A percentile compares a stretch with the other conserved stretches of the same genome.
phyloP scores from a whole-genome alignment of 2,113 vertebrate genomes.

The rat (Rattus norvegicus) region DNA sequence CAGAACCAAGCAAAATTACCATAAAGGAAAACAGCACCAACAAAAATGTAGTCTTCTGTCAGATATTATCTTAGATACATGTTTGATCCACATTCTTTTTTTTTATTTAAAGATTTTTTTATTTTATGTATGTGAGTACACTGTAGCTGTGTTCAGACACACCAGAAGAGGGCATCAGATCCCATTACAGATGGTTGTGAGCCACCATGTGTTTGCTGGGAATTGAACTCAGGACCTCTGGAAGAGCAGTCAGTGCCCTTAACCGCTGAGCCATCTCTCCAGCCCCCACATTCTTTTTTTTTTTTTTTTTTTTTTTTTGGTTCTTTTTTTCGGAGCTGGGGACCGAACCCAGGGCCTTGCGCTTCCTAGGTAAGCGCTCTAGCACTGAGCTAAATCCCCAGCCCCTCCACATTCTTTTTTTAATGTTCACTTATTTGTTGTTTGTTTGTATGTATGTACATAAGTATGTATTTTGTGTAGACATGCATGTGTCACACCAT shows the following conservation, averaged over 20 bases:
- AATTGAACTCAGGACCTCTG: too few relatives aligned
- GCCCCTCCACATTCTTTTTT: not conserved
- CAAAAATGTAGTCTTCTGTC: not conserved
- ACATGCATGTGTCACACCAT: not conserved
- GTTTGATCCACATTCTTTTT: not conserved
- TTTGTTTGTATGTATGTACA: not conserved
- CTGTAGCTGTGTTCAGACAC: too few relatives aligned
- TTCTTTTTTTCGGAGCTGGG: too few relatives aligned
- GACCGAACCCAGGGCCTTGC: too few relatives aligned
- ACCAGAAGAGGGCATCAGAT: too few relatives aligned
- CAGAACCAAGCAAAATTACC: not conserved
- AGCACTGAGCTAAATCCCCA: too few relatives aligned
- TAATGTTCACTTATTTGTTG: not conserved
- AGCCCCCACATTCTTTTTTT: not conserved
- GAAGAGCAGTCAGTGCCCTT: too few relatives aligned
- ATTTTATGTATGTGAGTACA: too few relatives aligned
- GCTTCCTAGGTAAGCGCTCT: too few relatives aligned
- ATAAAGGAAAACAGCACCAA: not conserved
- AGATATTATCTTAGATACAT: not conserved
- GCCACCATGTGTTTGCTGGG: too few relatives aligned
- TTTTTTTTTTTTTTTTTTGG: not conserved
- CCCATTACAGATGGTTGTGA: too few relatives aligned
- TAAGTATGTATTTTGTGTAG: not conserved
- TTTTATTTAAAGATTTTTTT: not conserved
- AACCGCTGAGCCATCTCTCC: too few relatives aligned